phyloP scores from a whole-genome alignment of 1,140 invertebrate species.

The Panagrolaimus sp. region DNA sequence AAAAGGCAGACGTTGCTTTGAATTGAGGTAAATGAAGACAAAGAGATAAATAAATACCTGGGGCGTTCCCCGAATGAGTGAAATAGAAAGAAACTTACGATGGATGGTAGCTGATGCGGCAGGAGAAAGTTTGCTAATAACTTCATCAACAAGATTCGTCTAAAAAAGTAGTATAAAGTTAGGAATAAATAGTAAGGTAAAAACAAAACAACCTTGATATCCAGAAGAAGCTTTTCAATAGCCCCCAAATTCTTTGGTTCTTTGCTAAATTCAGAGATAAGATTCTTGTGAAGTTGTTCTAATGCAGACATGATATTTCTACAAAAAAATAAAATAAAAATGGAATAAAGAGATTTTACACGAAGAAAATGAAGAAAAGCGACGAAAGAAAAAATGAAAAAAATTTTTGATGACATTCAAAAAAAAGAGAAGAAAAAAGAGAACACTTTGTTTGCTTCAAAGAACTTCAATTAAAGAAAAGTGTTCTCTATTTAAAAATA shows the following conservation, averaged over 20 bases:
- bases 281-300: slow-evolving; percentile 35
- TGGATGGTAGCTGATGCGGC: slow-evolving; percentile 33
- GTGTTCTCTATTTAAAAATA: too few relatives aligned
- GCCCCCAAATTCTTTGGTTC: slow-evolving; percentile 23
- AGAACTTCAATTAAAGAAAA: too few relatives aligned
- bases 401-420: not conserved
- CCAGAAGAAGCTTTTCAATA: slow-evolving; percentile 24
- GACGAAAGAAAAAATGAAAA: not conserved
- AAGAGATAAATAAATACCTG: too few relatives aligned
- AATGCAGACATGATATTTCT: slow-evolving; percentile 27
- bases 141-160: slow-evolving; percentile 18
- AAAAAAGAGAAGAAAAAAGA: not conserved
- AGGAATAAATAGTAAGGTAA: not conserved
- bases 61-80: too few relatives aligned
- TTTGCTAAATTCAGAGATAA: slow-evolving; percentile 31
- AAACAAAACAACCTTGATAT: slow-evolving; percentile 29
- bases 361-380: slow-evolving; percentile 4
- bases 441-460: too few relatives aligned
- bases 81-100: slow-evolving; percentile 27
- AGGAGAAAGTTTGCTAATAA: not conserved
- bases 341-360: slow-evolving; percentile 2
- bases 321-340: not conserved
- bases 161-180: slow-evolving; percentile 22
- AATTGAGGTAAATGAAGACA: too few relatives aligned
- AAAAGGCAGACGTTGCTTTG: too few relatives aligned